Base-by-base conservation (phyloP, 2,888 invertebrate genomes). In the Mesochorus sp. region DNA sequence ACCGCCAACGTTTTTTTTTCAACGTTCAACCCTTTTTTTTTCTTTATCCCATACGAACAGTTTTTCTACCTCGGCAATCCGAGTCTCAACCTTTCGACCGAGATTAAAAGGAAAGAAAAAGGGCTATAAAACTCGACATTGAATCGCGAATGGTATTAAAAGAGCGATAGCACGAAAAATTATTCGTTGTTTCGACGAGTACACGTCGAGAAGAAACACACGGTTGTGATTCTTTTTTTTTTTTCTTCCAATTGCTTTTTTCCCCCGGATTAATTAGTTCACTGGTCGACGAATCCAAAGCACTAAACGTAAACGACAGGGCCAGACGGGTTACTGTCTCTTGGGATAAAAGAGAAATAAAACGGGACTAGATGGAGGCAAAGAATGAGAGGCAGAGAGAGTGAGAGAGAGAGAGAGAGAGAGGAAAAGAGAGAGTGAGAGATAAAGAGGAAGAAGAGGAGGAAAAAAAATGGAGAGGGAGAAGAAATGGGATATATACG, bases 191-290 rank as follows among this genome's bases (percentile, higher is more conserved):
- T 47, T 17, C 19, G 21, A 37, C 10, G 6, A 39, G n/a, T 8
- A 42, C 0, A 17, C 37, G 8, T 53, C 42, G 26, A 19, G 42
- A 19, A 6, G 34, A 12, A 14, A 6, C 28, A 28, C 34, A n/a
- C 34, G n/a, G 34, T 34, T n/a, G 34, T 53, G 26, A 28, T 3
- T 3, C 12, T 19, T 14, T 8, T 51, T 10, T 37, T 44, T 10
- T 12, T n/a, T 47, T 39, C 47, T 49, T 28, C 14, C 24, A 5
- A 39, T 12, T 19, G 21, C 28, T 17, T 73, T 51, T 62, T 14
- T 57, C 47, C 17, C n/a, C 64, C 24, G 39, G 55, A 81, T 81
- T 81, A 79, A 81, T 81, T 75, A 76, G 74, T 64, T 67, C 47
- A 66, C 66, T 47, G 64, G 67, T 49, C 64, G 64, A 72, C 79